These are phyloP conservation scores for Calidris pugnax DNA, from an alignment of 2,113 vertebrate genomes.

Conservation along the genomic window DNA sequence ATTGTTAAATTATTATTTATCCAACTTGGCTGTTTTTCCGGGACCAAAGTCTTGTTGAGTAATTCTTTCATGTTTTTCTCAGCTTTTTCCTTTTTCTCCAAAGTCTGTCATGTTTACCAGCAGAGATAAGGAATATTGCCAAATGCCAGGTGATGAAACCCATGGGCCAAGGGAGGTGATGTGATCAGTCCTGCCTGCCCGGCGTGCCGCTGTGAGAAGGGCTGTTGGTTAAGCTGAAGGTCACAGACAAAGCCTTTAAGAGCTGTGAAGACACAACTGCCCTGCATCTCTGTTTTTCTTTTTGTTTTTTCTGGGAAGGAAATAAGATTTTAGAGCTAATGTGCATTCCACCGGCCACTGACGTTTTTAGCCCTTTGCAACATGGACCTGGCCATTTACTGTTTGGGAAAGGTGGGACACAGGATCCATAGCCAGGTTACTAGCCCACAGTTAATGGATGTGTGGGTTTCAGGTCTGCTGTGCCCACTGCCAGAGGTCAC, in stretches of 20 bases:
- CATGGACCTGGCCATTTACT: background rate
- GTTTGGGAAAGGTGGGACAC: background rate
- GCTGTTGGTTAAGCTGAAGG: background rate
- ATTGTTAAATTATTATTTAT: background rate
- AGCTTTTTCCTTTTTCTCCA: background rate
- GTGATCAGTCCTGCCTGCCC: background rate
- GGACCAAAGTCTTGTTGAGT: background rate
- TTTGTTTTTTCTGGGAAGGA: background rate
- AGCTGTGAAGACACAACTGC: background rate
- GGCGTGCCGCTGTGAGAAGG: background rate
- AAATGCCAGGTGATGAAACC: background rate
- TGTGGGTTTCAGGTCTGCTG: background rate
- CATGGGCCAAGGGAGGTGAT: background rate
- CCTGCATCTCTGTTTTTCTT: background rate
- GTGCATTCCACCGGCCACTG: background rate
- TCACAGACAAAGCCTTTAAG: fast-evolving
- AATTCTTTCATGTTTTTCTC: background rate
- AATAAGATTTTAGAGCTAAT: background rate
- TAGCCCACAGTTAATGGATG: background rate
- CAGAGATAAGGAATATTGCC: background rate
- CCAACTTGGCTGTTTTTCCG: background rate
- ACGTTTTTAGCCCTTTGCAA: background rate
- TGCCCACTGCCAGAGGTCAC: background rate
- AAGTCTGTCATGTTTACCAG: background rate
- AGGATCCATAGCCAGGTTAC: background rate